Evolutionary conservation across 2,797 vertebrate genomes (phyloP).

Genomic region (Glossophaga mutica): DNA sequence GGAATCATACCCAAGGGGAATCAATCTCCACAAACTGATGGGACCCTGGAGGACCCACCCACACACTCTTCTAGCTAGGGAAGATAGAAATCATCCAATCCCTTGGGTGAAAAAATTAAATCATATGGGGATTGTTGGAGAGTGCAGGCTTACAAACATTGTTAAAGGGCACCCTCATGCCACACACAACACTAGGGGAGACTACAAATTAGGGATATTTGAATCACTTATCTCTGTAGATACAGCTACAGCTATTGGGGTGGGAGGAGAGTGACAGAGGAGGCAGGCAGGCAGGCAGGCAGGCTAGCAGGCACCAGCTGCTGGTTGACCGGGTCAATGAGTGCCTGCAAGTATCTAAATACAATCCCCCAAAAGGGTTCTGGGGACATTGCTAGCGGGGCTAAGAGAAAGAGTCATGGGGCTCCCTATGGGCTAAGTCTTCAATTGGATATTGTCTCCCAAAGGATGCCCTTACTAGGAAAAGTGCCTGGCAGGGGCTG

Average conservation of each 20-base stretch:
- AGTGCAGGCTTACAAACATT: not conserved
- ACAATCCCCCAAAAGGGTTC: conserved; percentile 48
- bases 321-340: conserved; percentile 47
- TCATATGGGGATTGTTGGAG: not conserved
- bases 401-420: conserved; percentile 61
- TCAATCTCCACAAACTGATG: not conserved
- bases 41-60: not conserved
- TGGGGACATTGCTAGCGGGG: conserved; percentile 52
- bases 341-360: conserved; percentile 55
- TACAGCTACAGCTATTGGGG: not conserved
- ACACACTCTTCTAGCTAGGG: not conserved
- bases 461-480: conserved; percentile 69
- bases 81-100: not conserved
- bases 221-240: conserved; percentile 30
- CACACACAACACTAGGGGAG: not conserved
- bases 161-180: not conserved
- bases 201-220: not conserved
- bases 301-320: conserved; percentile 46
- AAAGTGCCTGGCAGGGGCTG: conserved; percentile 50
- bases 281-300: not conserved
- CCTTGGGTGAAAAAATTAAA: not conserved
- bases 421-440: conserved; percentile 46
- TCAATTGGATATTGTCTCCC: conserved; percentile 58
- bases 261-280: not conserved
- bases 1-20: conserved; percentile 5